Percentiles rank a stretch among this genome's conserved stretches.
Conservation (phyloP, 2,888 invertebrate genomes). For the Synergus itoensis region DNA sequence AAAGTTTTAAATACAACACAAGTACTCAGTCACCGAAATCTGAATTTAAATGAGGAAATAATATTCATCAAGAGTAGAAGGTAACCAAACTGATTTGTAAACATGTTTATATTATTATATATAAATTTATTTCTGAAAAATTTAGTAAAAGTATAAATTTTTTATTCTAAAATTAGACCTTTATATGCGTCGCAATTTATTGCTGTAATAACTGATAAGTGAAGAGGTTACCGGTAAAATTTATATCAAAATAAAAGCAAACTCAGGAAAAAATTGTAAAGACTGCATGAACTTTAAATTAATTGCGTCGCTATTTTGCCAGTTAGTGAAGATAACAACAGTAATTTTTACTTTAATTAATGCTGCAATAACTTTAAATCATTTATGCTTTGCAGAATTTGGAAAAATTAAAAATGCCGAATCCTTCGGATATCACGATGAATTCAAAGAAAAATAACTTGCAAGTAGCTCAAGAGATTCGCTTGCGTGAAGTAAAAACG, state of each 20-base stretch:
- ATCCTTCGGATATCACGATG: neutral
- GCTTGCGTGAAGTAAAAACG: neutral
- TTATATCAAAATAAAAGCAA: neutral
- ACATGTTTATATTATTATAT: neutral
- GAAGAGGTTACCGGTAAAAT: neutral
- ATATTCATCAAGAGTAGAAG: neutral
- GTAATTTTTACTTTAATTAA: neutral
- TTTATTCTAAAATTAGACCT: neutral
- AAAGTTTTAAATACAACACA: neutral
- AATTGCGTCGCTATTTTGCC: neutral
- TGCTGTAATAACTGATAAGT: neutral
- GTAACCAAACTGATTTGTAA: neutral
- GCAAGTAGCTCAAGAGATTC: constrained; percentile 1
- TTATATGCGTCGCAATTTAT: neutral
- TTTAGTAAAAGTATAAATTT: no score
- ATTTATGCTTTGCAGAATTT: neutral
- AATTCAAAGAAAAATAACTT: neutral
- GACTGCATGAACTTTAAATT: neutral
- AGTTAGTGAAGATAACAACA: neutral
- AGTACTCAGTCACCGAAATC: neutral
- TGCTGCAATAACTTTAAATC: no score
- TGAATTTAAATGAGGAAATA: neutral
- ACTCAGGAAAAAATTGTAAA: no score
- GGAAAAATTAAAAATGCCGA: neutral
- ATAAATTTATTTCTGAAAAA: neutral